A percentile compares a stretch with the other conserved stretches of the same genome.
Conservation (phyloP, 2,888 invertebrate species). For the Coenonympha arcania region DNA sequence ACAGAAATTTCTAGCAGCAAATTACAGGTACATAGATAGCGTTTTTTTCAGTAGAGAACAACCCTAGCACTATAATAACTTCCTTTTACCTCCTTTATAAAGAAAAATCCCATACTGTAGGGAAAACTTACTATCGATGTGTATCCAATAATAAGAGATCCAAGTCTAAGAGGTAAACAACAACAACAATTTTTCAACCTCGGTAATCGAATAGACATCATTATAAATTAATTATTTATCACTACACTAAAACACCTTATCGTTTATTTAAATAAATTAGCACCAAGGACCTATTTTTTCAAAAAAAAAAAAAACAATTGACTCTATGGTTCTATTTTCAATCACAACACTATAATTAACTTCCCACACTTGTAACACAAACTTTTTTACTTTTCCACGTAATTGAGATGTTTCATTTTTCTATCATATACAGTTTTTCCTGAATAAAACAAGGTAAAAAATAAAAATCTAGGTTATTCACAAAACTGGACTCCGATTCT, state of each 20-base stretch:
- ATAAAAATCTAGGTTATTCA: not conserved
- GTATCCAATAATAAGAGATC: constrained; percentile 58
- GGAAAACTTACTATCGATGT: constrained; percentile 51
- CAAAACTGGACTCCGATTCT: not conserved
- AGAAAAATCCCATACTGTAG: not conserved
- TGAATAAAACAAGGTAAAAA: not conserved
- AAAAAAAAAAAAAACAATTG: not conserved
- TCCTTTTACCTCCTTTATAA: too few relatives aligned
- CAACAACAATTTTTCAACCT: constrained; percentile 50
- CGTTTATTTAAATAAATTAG: not conserved
- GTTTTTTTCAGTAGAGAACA: too few relatives aligned
- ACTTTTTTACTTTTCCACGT: not conserved
- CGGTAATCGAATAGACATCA: constrained; percentile 41
- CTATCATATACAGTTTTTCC: not conserved
- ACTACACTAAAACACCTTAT: not conserved
- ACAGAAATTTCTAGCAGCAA: too few relatives aligned
- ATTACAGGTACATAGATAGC: too few relatives aligned
- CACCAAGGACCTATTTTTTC: constrained; percentile 3
- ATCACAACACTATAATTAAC: not conserved
- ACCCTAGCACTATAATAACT: too few relatives aligned
- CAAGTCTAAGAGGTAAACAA: constrained; percentile 50
- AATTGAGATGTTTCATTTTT: too few relatives aligned
- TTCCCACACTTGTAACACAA: not conserved
- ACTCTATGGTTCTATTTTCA: not conserved
- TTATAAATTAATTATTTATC: constrained; percentile 21